Conservation (phyloP, 2,888 invertebrate genomes). For the Epirrhoe alternata region DNA sequence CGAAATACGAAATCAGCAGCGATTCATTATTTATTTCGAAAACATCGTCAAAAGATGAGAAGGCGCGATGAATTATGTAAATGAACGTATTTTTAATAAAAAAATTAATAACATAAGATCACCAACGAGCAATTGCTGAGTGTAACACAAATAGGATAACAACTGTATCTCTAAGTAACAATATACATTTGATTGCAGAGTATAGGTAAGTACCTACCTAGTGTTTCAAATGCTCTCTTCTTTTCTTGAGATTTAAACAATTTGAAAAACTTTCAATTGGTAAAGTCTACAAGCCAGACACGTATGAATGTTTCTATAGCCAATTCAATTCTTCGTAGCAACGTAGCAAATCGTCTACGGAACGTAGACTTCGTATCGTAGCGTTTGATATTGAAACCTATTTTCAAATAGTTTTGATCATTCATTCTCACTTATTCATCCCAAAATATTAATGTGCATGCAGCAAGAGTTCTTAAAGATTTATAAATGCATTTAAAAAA, state of each 20-base stretch:
- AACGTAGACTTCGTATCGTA: constrained; percentile 20
- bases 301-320: constrained; percentile 4
- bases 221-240: background rate
- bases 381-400: background rate
- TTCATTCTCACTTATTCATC: too few species aligned
- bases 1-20: constrained; percentile 2
- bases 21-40: background rate
- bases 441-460: too few species aligned
- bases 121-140: background rate
- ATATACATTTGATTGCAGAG: too few species aligned
- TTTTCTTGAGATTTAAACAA: background rate
- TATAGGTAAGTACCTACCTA: background rate
- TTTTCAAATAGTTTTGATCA: background rate
- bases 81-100: background rate
- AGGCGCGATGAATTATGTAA: background rate
- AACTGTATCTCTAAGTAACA: too few species aligned
- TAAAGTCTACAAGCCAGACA: constrained; percentile 1
- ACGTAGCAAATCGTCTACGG: constrained; percentile 30
- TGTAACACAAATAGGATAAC: too few species aligned
- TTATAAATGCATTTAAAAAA: too few species aligned
- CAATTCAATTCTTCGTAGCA: constrained; percentile 23
- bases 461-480: too few species aligned
- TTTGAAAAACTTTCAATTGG: background rate
- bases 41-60: background rate
- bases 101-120: background rate